Evolutionary conservation across 2,888 invertebrate species (phyloP), one percentile per base, ranked within the genome.

Genomic region (Agrochola litura): DNA sequence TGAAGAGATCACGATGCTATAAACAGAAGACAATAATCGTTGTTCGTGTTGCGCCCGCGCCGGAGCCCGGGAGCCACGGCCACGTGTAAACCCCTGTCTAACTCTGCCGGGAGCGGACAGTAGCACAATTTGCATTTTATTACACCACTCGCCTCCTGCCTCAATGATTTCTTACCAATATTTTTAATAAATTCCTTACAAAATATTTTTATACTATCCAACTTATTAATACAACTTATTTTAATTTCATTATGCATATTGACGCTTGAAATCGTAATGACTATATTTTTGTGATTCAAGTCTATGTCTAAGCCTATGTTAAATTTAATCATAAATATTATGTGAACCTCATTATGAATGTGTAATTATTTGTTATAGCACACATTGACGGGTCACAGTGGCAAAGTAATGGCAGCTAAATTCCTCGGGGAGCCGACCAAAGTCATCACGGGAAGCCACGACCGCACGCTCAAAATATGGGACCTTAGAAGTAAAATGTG

Each of bases 381-480:
- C 94, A 99, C 99, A 70, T 95, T 99, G 90, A 99, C 99, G 72
- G 99, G 99, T 58, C 99, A 99, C 97, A 99, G 99, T 91, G 99
- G 98, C 73, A 99, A 99, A 97, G 99, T 99, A 86, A 98, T 99
- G 97, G 99, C 99, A 37, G 99, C 99, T 56, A 99, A 99, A 96
- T 99, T 99, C 96, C 98, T 99, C 88, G 98, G 99, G 76, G 99
- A 99, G 90, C 98, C 98, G 25, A 98, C 98, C 82, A 99, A 99
- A 97, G 99, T 99, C 79, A 99, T 99, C 79, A 99, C 99, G 56
- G 99, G 99, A 84, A 99, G 99, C 95, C 98, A 99, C 97, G 99
- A 99, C 96, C 97, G 99, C 86, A 99, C 99, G 52, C 97, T 99
- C 79, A 99, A 99, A 97, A 98, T 99, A 92, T 99, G 99, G 99